Base-by-base conservation (phyloP, 2,888 invertebrate genomes). In the Phortica okadai region DNA sequence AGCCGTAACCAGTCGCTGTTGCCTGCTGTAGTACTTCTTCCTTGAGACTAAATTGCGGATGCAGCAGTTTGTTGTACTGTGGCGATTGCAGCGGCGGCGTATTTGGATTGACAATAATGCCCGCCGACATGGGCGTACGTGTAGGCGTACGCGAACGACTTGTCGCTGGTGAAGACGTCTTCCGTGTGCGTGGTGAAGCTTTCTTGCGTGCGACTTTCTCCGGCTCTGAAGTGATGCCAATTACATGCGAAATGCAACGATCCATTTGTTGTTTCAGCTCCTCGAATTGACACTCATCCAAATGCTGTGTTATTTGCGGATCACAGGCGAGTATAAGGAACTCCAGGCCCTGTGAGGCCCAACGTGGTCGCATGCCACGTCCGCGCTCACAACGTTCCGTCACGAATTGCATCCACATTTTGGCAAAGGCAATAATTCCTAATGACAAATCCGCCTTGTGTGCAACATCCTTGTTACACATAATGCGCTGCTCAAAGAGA, bases 321-420 rank as follows among this genome's bases (percentile, higher is more conserved):
- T 97, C 97, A 88, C 96, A 97, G 0, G 96, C 96, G 62, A 95
- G 93, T 91, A 96, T 95, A 1, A 98, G 92, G 90, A 97, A 98
- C 87, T 98, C 97, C 74, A 98, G 90, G 0, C 98, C 97, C 89
- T 97, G 97, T 88, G 94, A 94, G 3, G 97, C 97, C 97, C 97
- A 98, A 88, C 97, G 92, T 0, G 97, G 97, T 33, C 96, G 91
- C 82, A 95, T 92, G 0, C 97, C 97, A 6, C 96, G 93, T 0
- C 96, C 96, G 0, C 95, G 92, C 88, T 98, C 97, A 89, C 97
- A 98, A 16, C 96, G 93, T 86, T 95, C 94, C 81, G 94, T 93
- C 1, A 97, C 97, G 90, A 98, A 98, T 76, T 93, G 93, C 96
- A 98, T 97, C 98, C 98, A 98, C 89, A 96, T 94, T 83, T 94